Percentiles rank a stretch among this genome's conserved stretches.
These are phyloP conservation scores for Platichthys flesus DNA, from an alignment of 2,113 vertebrate species.

Conservation along the genomic window DNA sequence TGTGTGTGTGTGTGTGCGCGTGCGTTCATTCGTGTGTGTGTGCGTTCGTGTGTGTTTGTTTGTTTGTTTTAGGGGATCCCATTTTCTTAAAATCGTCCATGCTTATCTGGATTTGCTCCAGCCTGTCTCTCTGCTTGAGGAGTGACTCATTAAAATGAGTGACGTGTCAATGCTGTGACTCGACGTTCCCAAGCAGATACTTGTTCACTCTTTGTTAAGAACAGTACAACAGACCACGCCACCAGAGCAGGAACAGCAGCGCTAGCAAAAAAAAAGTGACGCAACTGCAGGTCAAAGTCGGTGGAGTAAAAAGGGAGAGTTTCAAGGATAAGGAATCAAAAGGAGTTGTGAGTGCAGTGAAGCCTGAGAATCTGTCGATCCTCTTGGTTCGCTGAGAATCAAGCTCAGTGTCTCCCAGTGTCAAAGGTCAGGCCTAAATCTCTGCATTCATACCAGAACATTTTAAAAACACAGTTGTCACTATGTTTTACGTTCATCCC, in stretches of 20 bases:
- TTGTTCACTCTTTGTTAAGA: neutral
- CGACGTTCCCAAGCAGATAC: neutral
- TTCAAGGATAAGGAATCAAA: slow-evolving; percentile 27
- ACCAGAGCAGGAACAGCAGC: neutral
- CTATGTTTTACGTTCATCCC: neutral
- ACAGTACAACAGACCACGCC: neutral
- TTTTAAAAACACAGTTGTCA: neutral
- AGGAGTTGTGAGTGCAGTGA: slow-evolving; percentile 22
- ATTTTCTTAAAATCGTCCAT: neutral
- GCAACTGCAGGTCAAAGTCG: slow-evolving; percentile 19
- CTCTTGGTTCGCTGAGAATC: slow-evolving; percentile 26
- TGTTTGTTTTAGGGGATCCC: too few relatives aligned
- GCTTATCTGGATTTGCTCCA: neutral
- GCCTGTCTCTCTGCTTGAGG: neutral
- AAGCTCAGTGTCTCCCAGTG: too few relatives aligned
- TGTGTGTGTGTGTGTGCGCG: too few relatives aligned
- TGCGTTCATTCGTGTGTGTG: too few relatives aligned
- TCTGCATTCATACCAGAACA: neutral
- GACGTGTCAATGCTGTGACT: neutral
- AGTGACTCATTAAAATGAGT: neutral
- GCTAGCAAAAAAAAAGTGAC: neutral
- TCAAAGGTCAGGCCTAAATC: neutral
- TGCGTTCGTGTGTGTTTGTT: too few relatives aligned
- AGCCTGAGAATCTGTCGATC: slow-evolving; percentile 36
- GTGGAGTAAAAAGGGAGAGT: neutral